Evolutionary conservation across 2,888 invertebrate genomes (phyloP), one percentile per base, ranked within the genome.

Genomic region (Chrysina gloriosa): DNA sequence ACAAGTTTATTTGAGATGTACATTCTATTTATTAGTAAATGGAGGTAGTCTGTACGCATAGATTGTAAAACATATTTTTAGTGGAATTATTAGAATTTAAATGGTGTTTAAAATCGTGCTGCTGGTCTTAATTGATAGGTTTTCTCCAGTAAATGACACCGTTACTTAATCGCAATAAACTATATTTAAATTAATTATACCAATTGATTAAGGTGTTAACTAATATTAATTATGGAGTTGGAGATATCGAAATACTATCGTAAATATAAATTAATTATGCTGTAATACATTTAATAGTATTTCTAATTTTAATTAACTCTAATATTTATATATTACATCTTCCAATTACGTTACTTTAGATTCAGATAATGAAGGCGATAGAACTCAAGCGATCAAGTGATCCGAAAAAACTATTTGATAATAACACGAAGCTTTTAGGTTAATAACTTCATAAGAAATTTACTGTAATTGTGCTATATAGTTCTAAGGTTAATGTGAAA

Each of bases 71-170:
- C 23, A 25, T 23, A 11, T 58, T 58, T 58, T 58, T 58, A 58
- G 42, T 58, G 11, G 39, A 58, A 25, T 19, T 58, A 58, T 58
- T 58, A 58, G 58, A 58, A 58, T 58, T 39, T 23, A 58, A 39
- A 31, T 19, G 7, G 54, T n/a, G 16, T n/a, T 34, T 54, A 34
- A 58, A 39, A 39, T 23, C 39, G 23, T 11, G 14, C 21, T 14
- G 11, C 14, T 25, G 4, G 19, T 25, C 14, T 25, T 58, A 58
- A 58, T 58, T 58, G 11, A 14, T 39, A 23, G 19, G 36, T 39
- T 58, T 58, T 39, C 39, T 58, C 23, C 25, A 25, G 23, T 47
- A 47, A 31, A 54, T 34, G 34, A 34, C 14, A n/a, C 25, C 39
- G 58, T 39, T 39, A 56, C 14, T 58, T 39, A 58, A 27, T 39